phyloP scores from a whole-genome alignment of 1,140 invertebrate species.

The Lepidostoma basale region DNA sequence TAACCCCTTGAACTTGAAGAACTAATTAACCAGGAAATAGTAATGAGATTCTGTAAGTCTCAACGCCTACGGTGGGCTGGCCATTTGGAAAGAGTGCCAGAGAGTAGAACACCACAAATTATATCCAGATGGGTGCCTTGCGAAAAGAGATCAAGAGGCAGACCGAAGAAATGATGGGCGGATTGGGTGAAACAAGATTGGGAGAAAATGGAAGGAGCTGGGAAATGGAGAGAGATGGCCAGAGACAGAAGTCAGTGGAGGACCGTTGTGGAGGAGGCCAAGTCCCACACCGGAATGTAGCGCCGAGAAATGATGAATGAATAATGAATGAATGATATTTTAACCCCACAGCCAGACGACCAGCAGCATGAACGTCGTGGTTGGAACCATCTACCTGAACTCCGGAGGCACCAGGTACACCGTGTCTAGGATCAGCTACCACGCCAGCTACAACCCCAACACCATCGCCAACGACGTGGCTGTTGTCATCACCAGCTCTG shows the following conservation, averaged over 20 bases:
- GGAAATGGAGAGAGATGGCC: no score
- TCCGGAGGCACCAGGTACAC: constrained; percentile 56
- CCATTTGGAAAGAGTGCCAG: no score
- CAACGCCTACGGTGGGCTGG: no score
- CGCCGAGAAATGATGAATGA: no score
- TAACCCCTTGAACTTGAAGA: no score
- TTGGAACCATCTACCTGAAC: constrained; percentile 60
- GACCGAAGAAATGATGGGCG: background rate
- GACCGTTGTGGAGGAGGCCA: no score
- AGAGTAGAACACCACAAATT: no score
- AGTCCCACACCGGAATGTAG: no score
- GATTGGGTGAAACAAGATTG: background rate
- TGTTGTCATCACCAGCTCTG: constrained; percentile 54
- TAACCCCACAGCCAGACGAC: constrained; percentile 45
- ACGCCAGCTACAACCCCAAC: constrained; percentile 57
- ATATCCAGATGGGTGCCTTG: no score
- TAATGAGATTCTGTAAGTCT: no score
- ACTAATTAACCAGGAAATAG: no score
- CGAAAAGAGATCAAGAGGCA: background rate
- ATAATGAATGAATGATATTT: background rate
- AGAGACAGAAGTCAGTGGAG: no score
- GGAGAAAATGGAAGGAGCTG: background rate
- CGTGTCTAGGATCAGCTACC: constrained; percentile 54
- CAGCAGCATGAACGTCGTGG: constrained; percentile 54
- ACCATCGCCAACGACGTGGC: constrained; percentile 59